Conservation (phyloP, 2,113 vertebrate species). For the Uria lomvia region DNA sequence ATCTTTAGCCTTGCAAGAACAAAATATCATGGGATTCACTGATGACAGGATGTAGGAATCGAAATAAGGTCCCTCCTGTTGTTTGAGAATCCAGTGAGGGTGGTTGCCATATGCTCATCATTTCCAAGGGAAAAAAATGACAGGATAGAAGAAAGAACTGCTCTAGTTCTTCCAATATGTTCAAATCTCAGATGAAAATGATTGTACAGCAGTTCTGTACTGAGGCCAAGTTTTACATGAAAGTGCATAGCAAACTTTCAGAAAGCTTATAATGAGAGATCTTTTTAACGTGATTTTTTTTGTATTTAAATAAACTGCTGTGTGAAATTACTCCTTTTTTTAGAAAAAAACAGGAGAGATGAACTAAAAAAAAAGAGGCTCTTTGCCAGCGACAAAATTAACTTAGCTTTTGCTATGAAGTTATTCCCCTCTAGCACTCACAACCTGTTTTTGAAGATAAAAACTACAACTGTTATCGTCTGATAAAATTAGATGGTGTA, state of each 20-base stretch:
- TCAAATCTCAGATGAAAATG: slow-evolving; percentile 89
- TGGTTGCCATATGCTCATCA: slow-evolving; percentile 93
- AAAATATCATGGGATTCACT: slow-evolving; percentile 82
- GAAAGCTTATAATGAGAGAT: slow-evolving; percentile 67
- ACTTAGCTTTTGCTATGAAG: slow-evolving; percentile 56
- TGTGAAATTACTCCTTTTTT: slow-evolving; percentile 8
- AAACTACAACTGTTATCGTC: slow-evolving; percentile 37
- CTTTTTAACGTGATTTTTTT: slow-evolving; percentile 23
- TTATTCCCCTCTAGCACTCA: slow-evolving; percentile 56
- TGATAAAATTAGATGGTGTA: slow-evolving; percentile 44
- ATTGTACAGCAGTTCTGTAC: slow-evolving; percentile 72
- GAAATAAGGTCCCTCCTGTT: slow-evolving; percentile 87
- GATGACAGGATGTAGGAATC: slow-evolving; percentile 89
- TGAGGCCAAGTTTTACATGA: slow-evolving; percentile 76
- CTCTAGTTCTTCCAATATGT: slow-evolving; percentile 88
- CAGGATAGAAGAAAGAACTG: slow-evolving; percentile 88
- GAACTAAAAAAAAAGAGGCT: background rate
- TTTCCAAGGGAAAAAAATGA: slow-evolving; percentile 83
- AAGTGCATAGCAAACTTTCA: slow-evolving; percentile 74
- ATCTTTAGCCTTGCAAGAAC: slow-evolving; percentile 81
- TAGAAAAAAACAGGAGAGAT: background rate
- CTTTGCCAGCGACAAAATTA: slow-evolving; percentile 47
- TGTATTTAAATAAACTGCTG: slow-evolving; percentile 50
- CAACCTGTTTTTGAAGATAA: slow-evolving; percentile 62
- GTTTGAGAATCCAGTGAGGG: slow-evolving; percentile 85